Base-by-base conservation (phyloP, 1,140 invertebrate genomes). In the Thaumatotibia leucotreta region DNA sequence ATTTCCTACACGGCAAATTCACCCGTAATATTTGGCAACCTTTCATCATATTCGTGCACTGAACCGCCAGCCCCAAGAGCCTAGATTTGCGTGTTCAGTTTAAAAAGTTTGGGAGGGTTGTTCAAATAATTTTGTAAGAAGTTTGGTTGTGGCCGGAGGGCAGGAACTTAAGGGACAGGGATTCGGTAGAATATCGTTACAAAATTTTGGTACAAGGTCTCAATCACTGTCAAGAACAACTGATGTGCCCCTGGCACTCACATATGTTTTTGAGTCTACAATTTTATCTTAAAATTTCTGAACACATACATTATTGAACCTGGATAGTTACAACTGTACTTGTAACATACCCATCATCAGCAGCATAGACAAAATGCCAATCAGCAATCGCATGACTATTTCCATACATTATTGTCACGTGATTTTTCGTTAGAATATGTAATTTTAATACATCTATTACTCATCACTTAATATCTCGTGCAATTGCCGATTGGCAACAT, bases 41-140 rank as follows among this genome's bases (percentile, higher is more conserved):
- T 73, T 69, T 72, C 65, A 63, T 76, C 66, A 74, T 71, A 68
- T 61, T 66, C 9, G 65, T 66, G 49, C 68, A 66, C 61, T 63
- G 58, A 61, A 52, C n/a, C 10, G 68, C 61, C 17, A 11, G 45
- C 32, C 73, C n/a, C 54, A 65, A 83, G 73, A 66, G 82, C 52
- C 62, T 61, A 74, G 75, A 81, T 84, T 83, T 58, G 77, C 66
- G 72, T 82, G 77, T 11, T 24, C 61, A 65, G 27, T 75, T 73
- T 63, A 63, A 67, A 70, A 73, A 72, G 72, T 72, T 75, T 58
- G 67, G 61, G 70, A 62, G 66, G 72, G 74, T 80, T 83, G 82
- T 83, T 85, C 79, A 86, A 86, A 88, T 88, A 88, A 87, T 88
- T 82, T 86, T 68, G 80, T 80, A 82, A 80, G 79, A 86, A 86